phyloP scores from a whole-genome alignment of 1,140 invertebrate species.

The Drosophila teissieri region DNA sequence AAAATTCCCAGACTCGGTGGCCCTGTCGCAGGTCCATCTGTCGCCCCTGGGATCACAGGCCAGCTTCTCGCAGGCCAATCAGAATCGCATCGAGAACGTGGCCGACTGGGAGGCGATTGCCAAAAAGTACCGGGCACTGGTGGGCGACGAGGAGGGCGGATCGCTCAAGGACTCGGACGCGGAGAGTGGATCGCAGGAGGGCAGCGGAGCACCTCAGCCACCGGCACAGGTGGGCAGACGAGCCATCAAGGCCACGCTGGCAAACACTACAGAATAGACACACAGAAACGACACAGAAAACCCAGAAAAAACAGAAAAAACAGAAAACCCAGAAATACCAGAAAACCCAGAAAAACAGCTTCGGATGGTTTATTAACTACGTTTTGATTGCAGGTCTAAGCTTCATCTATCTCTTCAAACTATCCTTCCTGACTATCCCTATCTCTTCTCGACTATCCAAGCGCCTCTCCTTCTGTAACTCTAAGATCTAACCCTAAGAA shows the following conservation, averaged over 20 bases:
- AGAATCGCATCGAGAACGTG: conserved; percentile 93
- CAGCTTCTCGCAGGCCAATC: conserved; percentile 88
- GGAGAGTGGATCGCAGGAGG: conserved; percentile 77
- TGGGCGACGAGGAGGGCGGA: conserved; percentile 81
- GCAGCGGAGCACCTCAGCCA: conserved; percentile 56
- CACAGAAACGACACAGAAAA: conserved; percentile 10
- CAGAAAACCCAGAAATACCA: conserved; percentile 8
- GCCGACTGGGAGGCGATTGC: conserved; percentile 96
- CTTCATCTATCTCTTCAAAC: conserved; percentile 68
- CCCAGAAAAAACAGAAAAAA: neutral
- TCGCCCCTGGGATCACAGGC: conserved; percentile 93
- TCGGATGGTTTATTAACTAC: conserved; percentile 63
- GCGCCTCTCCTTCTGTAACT: conserved; percentile 59
- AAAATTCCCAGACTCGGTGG: conserved; percentile 88
- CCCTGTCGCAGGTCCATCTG: conserved; percentile 90
- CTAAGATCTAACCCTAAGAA: conserved; percentile 54
- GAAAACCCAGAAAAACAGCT: conserved; percentile 6
- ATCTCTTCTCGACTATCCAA: conserved; percentile 59
- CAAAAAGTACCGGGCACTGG: conserved; percentile 93
- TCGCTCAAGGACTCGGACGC: conserved; percentile 83
- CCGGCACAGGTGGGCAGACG: conserved; percentile 79
- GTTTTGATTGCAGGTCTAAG: conserved; percentile 80
- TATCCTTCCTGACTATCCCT: conserved; percentile 55
- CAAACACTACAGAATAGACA: conserved; percentile 19
- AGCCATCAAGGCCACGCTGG: conserved; percentile 49